Evolutionary conservation across 2,113 vertebrate species (phyloP).

Genomic region (Microcebus murinus): DNA sequence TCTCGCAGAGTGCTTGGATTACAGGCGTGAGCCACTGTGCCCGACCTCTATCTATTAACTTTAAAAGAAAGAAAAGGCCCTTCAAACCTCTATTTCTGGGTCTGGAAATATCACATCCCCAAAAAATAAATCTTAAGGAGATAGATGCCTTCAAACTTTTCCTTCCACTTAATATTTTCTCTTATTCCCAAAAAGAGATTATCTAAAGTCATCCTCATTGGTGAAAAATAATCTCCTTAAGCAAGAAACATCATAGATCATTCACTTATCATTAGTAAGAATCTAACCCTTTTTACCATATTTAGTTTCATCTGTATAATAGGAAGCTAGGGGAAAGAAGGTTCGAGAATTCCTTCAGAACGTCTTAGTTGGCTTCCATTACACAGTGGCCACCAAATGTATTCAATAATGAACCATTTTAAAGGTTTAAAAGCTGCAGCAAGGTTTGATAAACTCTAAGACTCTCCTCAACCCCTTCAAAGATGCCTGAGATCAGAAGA

Average conservation of each 20-base stretch:
- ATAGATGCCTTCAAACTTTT: not conserved
- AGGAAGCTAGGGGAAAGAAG: not conserved
- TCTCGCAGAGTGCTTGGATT: no score
- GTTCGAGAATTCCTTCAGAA: not conserved
- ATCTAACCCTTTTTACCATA: not conserved
- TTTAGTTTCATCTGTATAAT: not conserved
- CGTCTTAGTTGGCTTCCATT: not conserved
- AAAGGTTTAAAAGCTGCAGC: conserved; percentile 15
- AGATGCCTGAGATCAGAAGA: not conserved
- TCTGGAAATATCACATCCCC: not conserved
- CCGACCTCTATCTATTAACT: not conserved
- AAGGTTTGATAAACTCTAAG: not conserved
- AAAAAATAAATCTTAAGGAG: not conserved
- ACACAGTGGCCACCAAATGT: not conserved
- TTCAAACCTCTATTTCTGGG: not conserved
- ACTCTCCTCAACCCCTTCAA: not conserved
- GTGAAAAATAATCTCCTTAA: not conserved
- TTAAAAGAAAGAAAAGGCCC: not conserved
- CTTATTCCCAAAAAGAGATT: conserved; percentile 44
- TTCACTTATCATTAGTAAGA: not conserved
- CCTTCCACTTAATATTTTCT: not conserved
- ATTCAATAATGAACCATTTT: not conserved
- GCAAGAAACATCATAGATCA: not conserved
- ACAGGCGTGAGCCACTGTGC: no score
- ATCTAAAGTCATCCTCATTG: not conserved